Percentiles rank a stretch among this genome's conserved stretches.
phyloP scores from a whole-genome alignment of 2,113 vertebrate genomes.

The Chelonoidis abingdonii region DNA sequence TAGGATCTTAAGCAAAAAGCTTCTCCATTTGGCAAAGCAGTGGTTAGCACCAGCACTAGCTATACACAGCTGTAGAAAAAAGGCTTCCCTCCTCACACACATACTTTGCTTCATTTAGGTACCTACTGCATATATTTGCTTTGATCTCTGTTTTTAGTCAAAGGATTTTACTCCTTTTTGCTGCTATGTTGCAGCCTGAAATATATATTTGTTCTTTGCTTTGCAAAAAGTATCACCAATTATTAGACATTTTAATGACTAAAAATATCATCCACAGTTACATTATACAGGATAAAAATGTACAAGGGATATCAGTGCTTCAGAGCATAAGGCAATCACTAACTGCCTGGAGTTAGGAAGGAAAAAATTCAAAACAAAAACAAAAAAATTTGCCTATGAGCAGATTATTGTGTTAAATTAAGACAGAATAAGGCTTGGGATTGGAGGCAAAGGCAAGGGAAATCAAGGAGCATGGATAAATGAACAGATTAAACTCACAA shows the following conservation, averaged over 20 bases:
- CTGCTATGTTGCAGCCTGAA: conserved; percentile 36
- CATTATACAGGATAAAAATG: not conserved
- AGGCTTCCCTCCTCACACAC: not conserved
- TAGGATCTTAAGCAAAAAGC: conserved; percentile 3
- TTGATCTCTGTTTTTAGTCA: conserved; percentile 15
- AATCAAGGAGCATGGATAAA: not conserved
- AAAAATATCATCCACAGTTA: conserved; percentile 6
- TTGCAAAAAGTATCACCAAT: conserved; percentile 47
- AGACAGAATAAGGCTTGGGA: not conserved
- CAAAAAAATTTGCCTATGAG: not conserved
- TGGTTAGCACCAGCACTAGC: not conserved
- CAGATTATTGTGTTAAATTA: not conserved
- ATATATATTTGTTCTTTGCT: conserved; percentile 21
- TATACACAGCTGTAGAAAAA: not conserved
- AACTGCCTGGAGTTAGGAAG: not conserved
- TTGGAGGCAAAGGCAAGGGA: not conserved
- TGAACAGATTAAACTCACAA: not conserved
- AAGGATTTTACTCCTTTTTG: conserved; percentile 11
- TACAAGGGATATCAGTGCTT: not conserved
- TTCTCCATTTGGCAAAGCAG: not conserved
- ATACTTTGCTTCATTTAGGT: not conserved
- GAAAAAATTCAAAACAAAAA: not conserved
- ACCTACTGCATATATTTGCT: conserved; percentile 7
- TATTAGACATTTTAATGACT: not conserved
- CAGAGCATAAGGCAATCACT: not conserved